These are phyloP conservation scores for Fissipunctia ypsillon DNA, from an alignment of 2,888 invertebrate species.

Conservation along the genomic window DNA sequence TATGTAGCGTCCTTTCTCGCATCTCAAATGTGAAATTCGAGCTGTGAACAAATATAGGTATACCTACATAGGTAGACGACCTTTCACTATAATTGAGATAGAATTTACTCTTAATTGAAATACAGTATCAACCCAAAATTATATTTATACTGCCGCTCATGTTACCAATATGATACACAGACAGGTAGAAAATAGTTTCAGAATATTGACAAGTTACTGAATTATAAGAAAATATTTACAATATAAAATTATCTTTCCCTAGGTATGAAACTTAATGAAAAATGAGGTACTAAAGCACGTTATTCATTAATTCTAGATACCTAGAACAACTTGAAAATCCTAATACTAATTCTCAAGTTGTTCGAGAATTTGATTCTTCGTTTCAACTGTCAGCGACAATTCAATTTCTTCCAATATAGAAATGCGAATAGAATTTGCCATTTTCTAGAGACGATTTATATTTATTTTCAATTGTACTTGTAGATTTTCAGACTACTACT, in stretches of 20 bases:
- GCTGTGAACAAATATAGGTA: background rate
- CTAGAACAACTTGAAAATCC: too few relatives aligned
- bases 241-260: background rate
- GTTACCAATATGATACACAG: conserved; percentile 2
- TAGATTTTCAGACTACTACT: conserved; percentile 1
- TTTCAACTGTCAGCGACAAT: conserved; percentile 7
- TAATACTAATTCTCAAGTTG: conserved; percentile 9
- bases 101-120: conserved; percentile 19
- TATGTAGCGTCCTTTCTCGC: background rate
- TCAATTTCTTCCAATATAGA: conserved; percentile 17
- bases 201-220: background rate
- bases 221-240: conserved; percentile 1
- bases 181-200: background rate
- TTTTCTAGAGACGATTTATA: conserved; percentile 9
- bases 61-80: background rate
- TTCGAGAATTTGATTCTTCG: conserved; percentile 16
- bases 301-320: too few relatives aligned
- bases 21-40: conserved; percentile 14
- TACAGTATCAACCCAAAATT: background rate
- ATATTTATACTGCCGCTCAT: background rate
- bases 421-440: conserved; percentile 3
- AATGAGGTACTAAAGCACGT: too few relatives aligned
- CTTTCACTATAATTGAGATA: conserved; percentile 17
- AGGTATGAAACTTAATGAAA: background rate
- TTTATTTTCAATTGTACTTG: conserved; percentile 16